Evolutionary conservation across 2,113 vertebrate species (phyloP).

Genomic region (Ceuthmochares aereus): DNA sequence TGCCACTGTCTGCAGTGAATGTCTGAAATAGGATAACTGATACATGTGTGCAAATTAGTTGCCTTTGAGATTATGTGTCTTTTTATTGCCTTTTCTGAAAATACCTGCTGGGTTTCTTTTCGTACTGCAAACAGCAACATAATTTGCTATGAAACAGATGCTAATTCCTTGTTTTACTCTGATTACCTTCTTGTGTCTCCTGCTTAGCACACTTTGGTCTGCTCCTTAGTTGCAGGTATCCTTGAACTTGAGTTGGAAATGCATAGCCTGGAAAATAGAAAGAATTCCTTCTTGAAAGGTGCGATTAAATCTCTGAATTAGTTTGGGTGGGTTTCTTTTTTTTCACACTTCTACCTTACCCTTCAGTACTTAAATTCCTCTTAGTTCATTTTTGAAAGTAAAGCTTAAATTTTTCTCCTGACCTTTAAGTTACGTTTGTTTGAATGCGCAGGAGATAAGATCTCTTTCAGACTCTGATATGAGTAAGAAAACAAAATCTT

Average conservation of each 20-base stretch:
- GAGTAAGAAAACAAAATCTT: not conserved
- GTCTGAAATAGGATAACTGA: not conserved
- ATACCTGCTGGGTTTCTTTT: not conserved
- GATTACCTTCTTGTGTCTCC: not conserved
- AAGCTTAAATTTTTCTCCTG: not conserved
- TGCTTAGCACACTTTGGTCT: not conserved
- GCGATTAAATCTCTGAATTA: not conserved
- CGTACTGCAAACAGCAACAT: not conserved
- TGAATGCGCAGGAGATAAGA: not conserved
- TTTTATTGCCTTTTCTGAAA: not conserved
- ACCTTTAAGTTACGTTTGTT: not conserved
- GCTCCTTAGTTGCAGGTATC: not conserved
- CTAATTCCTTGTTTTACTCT: not conserved
- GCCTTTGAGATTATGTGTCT: not conserved
- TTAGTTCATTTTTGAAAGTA: not conserved
- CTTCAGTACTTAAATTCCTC: not conserved
- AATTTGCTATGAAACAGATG: not conserved
- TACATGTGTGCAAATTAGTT: not conserved
- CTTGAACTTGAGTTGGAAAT: not conserved
- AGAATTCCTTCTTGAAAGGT: not conserved
- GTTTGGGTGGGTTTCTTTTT: not conserved
- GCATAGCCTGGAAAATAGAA: not conserved
- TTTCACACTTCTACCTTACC: not conserved
- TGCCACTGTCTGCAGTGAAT: fast-evolving
- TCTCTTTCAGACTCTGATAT: not conserved